Evolutionary conservation across 2,888 invertebrate species (phyloP), one percentile per base, ranked within the genome.

Genomic region (Margaritifera margaritifera): DNA sequence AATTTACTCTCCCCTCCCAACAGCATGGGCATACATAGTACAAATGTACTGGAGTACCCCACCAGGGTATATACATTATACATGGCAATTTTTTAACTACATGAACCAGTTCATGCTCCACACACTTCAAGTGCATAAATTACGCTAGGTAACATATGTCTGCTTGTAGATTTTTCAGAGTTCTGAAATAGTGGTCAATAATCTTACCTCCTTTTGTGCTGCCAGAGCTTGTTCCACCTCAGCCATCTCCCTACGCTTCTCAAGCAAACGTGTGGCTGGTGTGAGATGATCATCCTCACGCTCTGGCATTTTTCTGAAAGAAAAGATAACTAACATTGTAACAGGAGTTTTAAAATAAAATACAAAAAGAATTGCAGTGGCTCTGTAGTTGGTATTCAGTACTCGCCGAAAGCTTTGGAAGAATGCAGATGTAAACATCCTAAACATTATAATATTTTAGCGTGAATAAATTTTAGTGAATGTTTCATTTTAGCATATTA

Each of bases 281-380:
- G 90, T 89, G 51, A 90, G 86, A 72, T 90, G 89, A 70, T 90
- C 90, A 84, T 90, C 89, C 72, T 90, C 90, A 53, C 88, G 81
- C 78, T 90, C 89, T 64, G 89, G 90, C 88, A 90, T 89, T 74
- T 89, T 89, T 54, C 90, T 90, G 75, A 25, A 77, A 78, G 58
- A 62, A 27, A 62, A 63, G 58, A 57, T 19, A 6, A 59, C 8
- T 22, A n/a, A 6, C 8, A 24, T 8, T 18, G 27, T 42, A 20
- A 19, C 4, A 20, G 22, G 1, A 22, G 24, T 3, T 59, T 20
- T 59, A 22, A n/a, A 59, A 11, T 27, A 59, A 1, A 27, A 25
- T 27, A 59, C 20, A 59, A 59, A 8, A 59, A 11, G 27, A 20
- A 2, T 11, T 59, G 1, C 11, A n/a, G 60, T 24, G 27, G 11